Base-by-base conservation (phyloP, 2,888 invertebrate genomes). In the Arge pagana region DNA sequence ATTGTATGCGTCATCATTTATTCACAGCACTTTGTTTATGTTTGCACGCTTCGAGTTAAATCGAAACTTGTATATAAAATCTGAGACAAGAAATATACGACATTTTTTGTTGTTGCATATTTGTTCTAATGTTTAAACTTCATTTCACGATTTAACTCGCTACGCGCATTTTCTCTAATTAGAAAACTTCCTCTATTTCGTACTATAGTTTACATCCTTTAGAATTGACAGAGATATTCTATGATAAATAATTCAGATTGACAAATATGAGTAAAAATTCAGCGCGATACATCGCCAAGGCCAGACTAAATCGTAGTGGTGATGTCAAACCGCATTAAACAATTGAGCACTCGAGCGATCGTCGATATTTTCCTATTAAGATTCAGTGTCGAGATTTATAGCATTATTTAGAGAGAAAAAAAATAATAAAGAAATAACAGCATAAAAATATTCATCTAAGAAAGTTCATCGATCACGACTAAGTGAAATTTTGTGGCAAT, bases 141-240 rank as follows among this genome's bases (percentile, higher is more conserved):
- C n/a, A n/a, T n/a, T n/a, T n/a, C n/a, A n/a, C n/a, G n/a, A n/a
- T n/a, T n/a, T n/a, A n/a, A n/a, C n/a, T n/a, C n/a, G n/a, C n/a
- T n/a, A n/a, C n/a, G n/a, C n/a, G n/a, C n/a, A n/a, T n/a, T n/a
- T n/a, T n/a, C n/a, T n/a, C n/a, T 50, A 48, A 53, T 53, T 45
- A 35, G 11, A 48, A 49, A 45, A 31, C 59, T 51, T 59, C 62
- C 52, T 64, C 61, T 61, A 64, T 64, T 66, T 66, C 66, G 65
- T 65, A 61, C 50, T 59, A 61, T 57, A 50, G 54, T 60, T 60
- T 60, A 53, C 21, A 57, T 45, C 51, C 57, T 35, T 56, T 59
- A 48, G 59, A 63, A 63, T 63, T 63, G 63, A 63, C 63, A 63
- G 53, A 62, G 59, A n/a, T n/a, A n/a, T n/a, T n/a, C n/a, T 42